Conservation (phyloP, 2,797 vertebrate species). For the Pangasius macronema region DNA sequence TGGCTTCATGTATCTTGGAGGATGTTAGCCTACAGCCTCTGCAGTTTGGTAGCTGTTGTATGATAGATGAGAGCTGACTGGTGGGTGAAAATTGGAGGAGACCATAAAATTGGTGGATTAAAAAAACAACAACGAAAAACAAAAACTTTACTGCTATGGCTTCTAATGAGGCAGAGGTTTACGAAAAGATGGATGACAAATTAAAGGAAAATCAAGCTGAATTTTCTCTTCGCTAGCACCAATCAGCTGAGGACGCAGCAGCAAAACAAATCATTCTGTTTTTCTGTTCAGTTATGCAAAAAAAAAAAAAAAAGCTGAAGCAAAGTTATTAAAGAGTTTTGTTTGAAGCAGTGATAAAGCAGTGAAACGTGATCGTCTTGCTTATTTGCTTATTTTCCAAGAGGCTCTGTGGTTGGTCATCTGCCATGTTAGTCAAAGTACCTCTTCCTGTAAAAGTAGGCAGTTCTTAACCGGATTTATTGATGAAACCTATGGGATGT, state of each 20-base stretch:
- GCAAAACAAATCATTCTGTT: neutral
- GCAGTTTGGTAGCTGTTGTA: neutral
- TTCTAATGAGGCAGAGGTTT: neutral
- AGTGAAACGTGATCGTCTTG: neutral
- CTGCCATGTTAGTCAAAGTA: neutral
- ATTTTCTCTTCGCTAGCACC: neutral
- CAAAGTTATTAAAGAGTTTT: neutral
- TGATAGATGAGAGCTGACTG: neutral
- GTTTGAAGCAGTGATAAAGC: neutral
- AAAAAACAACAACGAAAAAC: neutral
- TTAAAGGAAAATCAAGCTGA: neutral
- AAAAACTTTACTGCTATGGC: neutral
- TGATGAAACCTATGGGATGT: neutral
- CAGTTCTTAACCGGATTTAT: neutral
- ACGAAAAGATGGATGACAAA: neutral
- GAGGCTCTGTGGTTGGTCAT: neutral
- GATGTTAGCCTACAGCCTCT: neutral
- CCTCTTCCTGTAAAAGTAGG: neutral
- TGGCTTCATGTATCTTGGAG: neutral
- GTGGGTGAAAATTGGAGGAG: neutral
- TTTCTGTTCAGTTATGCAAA: neutral
- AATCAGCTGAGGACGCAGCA: neutral
- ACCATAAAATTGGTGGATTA: neutral
- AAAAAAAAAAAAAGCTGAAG: neutral
- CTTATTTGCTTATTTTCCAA: too few relatives aligned